These are phyloP conservation scores for Philaethria dido DNA, from an alignment of 2,888 invertebrate genomes.

Conservation along the genomic window DNA sequence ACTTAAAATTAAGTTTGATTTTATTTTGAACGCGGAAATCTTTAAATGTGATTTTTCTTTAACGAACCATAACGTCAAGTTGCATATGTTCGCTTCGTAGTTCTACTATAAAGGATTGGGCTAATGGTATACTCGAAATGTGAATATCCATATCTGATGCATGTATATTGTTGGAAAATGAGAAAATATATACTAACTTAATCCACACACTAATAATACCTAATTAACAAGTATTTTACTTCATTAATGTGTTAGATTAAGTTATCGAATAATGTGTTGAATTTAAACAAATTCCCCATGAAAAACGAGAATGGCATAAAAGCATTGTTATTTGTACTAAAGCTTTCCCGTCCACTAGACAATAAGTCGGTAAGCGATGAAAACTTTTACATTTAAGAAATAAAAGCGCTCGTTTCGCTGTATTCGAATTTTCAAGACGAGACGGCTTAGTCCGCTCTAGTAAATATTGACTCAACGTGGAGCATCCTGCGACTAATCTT, in stretches of 20 bases:
- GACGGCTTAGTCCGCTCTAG: constrained; percentile 33
- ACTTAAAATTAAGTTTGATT: neutral
- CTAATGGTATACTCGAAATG: constrained; percentile 27
- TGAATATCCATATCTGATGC: constrained; percentile 15
- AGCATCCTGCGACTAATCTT: constrained; percentile 40
- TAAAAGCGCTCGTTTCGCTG: constrained; percentile 24
- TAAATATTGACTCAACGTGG: constrained; percentile 38
- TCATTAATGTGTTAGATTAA: neutral
- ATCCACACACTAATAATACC: neutral
- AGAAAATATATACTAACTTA: neutral
- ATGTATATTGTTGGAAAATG: neutral
- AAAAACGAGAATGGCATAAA: constrained; percentile 24
- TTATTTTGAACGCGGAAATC: neutral
- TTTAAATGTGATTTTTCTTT: constrained; percentile 21
- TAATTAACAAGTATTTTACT: neutral
- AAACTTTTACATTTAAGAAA: constrained; percentile 35
- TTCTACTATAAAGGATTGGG: constrained; percentile 28
- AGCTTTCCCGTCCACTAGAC: constrained; percentile 40
- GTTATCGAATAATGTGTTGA: neutral
- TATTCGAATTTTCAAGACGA: constrained; percentile 34
- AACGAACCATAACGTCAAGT: constrained; percentile 15
- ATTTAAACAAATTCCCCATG: neutral
- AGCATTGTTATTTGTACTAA: constrained; percentile 39
- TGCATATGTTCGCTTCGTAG: constrained; percentile 25
- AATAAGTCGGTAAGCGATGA: constrained; percentile 39